Evolutionary conservation across 2,888 invertebrate species (phyloP).

Genomic region (Notodonta ziczac): DNA sequence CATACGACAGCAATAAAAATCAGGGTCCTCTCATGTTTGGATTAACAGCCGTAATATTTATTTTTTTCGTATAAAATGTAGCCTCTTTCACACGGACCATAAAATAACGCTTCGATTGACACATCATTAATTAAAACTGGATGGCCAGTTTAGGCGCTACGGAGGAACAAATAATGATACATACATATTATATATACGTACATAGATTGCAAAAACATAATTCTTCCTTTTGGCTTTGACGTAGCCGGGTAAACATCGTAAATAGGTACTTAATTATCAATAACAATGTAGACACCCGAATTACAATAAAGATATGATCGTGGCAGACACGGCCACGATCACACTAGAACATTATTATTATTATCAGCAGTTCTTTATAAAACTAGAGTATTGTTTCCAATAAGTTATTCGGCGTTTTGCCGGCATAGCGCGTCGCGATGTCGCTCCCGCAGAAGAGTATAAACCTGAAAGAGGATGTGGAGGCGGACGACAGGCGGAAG

Average conservation of each 20-base stretch:
- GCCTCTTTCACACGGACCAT: too few relatives aligned
- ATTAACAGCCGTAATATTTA: too few relatives aligned
- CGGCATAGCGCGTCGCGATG: not conserved
- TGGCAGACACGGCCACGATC: not conserved
- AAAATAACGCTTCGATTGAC: too few relatives aligned
- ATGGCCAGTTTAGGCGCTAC: too few relatives aligned
- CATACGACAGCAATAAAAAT: too few relatives aligned
- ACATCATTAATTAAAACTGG: too few relatives aligned
- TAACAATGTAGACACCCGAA: not conserved
- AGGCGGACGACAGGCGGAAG: slow-evolving; percentile 9
- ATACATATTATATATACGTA: too few relatives aligned
- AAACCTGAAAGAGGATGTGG: not conserved
- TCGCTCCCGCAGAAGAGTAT: slow-evolving; percentile 1
- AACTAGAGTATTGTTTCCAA: slow-evolving; percentile 11
- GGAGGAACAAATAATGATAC: too few relatives aligned
- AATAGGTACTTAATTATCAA: not conserved
- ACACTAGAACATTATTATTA: not conserved
- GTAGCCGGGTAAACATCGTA: not conserved
- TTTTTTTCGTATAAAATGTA: too few relatives aligned
- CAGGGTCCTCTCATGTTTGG: too few relatives aligned
- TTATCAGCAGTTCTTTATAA: slow-evolving; percentile 10
- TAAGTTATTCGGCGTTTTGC: not conserved
- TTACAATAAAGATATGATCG: slow-evolving; percentile 2
- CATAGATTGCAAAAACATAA: too few relatives aligned
- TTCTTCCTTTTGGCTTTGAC: too few relatives aligned